Evolutionary conservation across 2,113 vertebrate genomes (phyloP), one percentile per base, ranked within the genome.

Genomic region (Solea solea): DNA sequence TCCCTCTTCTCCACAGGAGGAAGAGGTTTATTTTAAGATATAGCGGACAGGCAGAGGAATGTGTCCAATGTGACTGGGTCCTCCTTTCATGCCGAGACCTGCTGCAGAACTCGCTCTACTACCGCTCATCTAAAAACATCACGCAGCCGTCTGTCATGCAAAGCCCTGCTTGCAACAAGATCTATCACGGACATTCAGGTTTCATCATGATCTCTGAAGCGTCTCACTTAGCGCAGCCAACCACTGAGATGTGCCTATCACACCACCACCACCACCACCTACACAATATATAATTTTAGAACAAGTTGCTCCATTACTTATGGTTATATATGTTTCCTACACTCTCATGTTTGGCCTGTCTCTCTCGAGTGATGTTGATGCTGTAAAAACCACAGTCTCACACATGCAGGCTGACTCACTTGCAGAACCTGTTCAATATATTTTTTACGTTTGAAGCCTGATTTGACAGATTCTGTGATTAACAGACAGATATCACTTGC

Each of bases 11-110:
- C 49, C 62, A 52, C 42, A 84, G 56, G 69, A 88, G 79, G 78
- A 83, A 83, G 60, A 14, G 48, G 74, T 90, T 89, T 93, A 93
- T 93, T 92, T 92, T 90, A 72, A 85, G 88, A 66, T 59, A 15
- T 21, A 40, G 61, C 48, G 42, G 56, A 8, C 9, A 66, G 21
- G 79, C 34, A 34, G 66, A 84, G 74, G 88, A 92, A 92, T 94
- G 71, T 68, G 51, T 15, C 64, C 76, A 76, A 73, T 85, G 89
- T 80, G 69, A 89, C 76, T 58, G 84, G 86, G 79, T 57, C 72
- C 63, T 82, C 61, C 82, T 84, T 75, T 85, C 85, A 85, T 74
- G 83, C 83, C 21, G 65, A 82, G 81, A 84, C 88, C 73, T 86
- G 85, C 77, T 49, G 27, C 56, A n/a, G 54, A 68, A 70, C 59